Conservation (phyloP, 2,888 invertebrate genomes). For the Cantharis rustica region DNA sequence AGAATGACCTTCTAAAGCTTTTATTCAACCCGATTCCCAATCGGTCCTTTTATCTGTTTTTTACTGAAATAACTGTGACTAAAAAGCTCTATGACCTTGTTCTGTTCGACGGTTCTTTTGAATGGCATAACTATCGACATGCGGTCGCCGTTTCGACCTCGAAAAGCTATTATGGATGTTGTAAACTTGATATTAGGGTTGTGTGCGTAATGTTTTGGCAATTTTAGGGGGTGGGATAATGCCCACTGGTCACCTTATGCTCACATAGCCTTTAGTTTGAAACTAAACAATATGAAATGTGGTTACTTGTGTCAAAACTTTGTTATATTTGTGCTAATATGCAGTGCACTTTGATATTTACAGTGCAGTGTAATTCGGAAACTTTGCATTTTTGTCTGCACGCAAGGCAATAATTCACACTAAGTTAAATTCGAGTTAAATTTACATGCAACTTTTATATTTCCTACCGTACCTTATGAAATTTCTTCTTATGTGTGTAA, state of each 20-base stretch:
- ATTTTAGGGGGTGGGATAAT: constrained; percentile 41
- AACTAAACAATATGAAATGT: background rate
- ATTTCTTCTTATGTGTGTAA: background rate
- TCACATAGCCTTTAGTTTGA: constrained; percentile 21
- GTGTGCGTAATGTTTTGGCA: constrained; percentile 47
- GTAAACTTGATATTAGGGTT: constrained; percentile 49
- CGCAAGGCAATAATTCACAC: constrained; percentile 27
- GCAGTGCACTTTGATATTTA: background rate
- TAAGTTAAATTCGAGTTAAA: constrained; percentile 21
- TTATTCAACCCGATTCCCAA: constrained; percentile 4
- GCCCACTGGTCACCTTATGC: constrained; percentile 18
- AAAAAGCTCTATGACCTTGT: constrained; percentile 44
- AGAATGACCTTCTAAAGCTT: constrained; percentile 4
- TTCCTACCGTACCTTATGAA: too few species aligned
- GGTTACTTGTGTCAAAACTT: background rate
- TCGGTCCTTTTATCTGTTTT: constrained; percentile 19
- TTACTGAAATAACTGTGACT: constrained; percentile 19
- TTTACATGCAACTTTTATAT: constrained; percentile 4
- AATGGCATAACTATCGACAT: constrained; percentile 38
- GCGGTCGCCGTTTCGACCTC: constrained; percentile 46
- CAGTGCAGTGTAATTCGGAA: constrained; percentile 3
- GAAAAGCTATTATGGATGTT: constrained; percentile 43
- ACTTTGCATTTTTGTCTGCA: constrained; percentile 32
- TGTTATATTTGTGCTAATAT: background rate
- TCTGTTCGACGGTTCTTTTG: constrained; percentile 30